phyloP scores from a whole-genome alignment of 1,140 invertebrate species.

The Spodoptera litura region DNA sequence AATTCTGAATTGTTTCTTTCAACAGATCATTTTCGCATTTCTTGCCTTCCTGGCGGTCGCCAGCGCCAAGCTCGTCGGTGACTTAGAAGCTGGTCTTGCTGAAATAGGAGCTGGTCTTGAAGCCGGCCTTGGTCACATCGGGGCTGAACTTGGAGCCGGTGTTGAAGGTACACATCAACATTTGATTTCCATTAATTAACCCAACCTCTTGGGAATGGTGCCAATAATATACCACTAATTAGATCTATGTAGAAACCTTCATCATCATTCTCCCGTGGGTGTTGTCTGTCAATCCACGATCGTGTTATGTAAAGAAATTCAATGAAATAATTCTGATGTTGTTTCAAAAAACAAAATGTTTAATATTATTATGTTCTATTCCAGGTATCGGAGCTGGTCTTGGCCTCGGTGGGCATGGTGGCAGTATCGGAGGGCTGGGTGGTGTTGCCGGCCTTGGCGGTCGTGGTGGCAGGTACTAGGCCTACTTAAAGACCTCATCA shows the following conservation, averaged over 20 bases:
- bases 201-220: too few relatives aligned
- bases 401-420: background rate
- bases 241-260: too few relatives aligned
- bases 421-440: background rate
- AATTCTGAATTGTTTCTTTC: background rate
- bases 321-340: too few relatives aligned
- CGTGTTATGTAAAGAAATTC: too few relatives aligned
- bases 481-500: background rate
- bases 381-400: background rate
- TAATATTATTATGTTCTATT: too few relatives aligned
- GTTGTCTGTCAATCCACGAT: too few relatives aligned
- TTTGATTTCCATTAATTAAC: too few relatives aligned
- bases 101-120: background rate
- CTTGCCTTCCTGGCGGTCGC: slow-evolving; percentile 11
- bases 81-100: background rate
- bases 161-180: too few relatives aligned
- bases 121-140: background rate
- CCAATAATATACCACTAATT: too few relatives aligned
- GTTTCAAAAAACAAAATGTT: too few relatives aligned
- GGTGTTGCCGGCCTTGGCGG: slow-evolving; percentile 18
- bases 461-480: background rate
- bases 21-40: slow-evolving; percentile 5
- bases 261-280: too few relatives aligned
- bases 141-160: background rate
- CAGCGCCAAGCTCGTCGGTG: slow-evolving; percentile 16